Percentiles rank a stretch among this genome's conserved stretches.
Conservation (phyloP, 2,113 vertebrate species). For the Nestor notabilis region DNA sequence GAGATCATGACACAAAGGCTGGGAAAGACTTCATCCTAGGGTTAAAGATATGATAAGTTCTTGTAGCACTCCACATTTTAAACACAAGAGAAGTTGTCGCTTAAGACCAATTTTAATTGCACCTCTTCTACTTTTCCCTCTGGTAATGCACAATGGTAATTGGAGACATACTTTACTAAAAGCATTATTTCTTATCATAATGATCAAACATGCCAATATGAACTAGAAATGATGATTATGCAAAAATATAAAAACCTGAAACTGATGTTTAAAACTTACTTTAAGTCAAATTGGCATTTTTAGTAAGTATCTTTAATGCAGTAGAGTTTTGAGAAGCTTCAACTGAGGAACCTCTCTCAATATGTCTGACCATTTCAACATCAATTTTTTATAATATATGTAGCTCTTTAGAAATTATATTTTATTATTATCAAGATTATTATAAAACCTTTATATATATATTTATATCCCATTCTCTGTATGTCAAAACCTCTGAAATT, state of each 20-base stretch:
- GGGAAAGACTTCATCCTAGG: not conserved
- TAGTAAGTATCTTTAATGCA: not conserved
- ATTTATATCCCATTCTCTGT: not conserved
- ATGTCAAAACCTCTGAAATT: not conserved
- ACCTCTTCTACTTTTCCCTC: not conserved
- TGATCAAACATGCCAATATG: not conserved
- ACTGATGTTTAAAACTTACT: not conserved
- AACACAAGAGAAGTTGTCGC: not conserved
- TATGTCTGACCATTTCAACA: not conserved
- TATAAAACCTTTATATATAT: not conserved
- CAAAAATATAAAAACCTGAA: not conserved
- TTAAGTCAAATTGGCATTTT: not conserved
- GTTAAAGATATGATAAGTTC: not conserved
- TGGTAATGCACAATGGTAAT: not conserved
- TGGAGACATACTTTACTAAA: not conserved
- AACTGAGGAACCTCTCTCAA: not conserved
- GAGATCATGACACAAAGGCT: not conserved
- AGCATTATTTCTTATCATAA: not conserved
- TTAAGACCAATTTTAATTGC: not conserved
- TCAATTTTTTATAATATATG: not conserved
- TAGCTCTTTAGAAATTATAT: not conserved
- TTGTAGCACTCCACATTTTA: not conserved
- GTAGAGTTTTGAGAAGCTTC: not conserved
- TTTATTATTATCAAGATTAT: not conserved
- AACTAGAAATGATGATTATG: not conserved